phyloP scores from a whole-genome alignment of 2,113 vertebrate species.

The Aspiorhynchus laticeps region DNA sequence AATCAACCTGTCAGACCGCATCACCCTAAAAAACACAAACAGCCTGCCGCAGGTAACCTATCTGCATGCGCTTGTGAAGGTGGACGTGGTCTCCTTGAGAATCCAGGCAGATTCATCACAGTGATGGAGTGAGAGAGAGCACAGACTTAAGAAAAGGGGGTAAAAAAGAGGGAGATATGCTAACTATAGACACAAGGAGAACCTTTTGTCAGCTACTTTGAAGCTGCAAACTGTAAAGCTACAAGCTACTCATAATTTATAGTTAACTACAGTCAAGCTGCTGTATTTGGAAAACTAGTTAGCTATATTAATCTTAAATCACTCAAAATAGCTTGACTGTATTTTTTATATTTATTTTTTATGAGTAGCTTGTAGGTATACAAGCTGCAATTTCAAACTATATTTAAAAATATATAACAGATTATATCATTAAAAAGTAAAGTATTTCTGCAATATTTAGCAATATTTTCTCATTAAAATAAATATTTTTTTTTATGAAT shows the following conservation, averaged over 20 bases:
- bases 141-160: constrained; percentile 62
- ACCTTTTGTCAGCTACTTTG: constrained; percentile 42
- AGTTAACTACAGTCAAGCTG: constrained; percentile 16
- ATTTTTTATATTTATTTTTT: no score
- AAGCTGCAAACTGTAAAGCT: not conserved
- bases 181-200: not conserved
- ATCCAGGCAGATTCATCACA: constrained; percentile 73
- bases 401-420: no score
- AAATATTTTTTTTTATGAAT: not conserved
- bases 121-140: constrained; percentile 70
- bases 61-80: constrained; percentile 70
- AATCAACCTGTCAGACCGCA: constrained; percentile 78
- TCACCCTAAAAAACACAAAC: constrained; percentile 72
- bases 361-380: not conserved
- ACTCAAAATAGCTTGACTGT: not conserved
- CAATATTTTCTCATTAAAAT: not conserved
- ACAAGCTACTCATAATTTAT: not conserved
- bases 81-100: constrained; percentile 75
- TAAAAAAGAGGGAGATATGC: not conserved
- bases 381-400: no score
- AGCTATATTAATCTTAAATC: not conserved
- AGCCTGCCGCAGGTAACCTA: constrained; percentile 54
- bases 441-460: not conserved
- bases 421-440: not conserved
- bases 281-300: not conserved